Evolutionary conservation across 2,113 vertebrate species (phyloP), one percentile per base, ranked within the genome.

Genomic region (Clarias gariepinus): DNA sequence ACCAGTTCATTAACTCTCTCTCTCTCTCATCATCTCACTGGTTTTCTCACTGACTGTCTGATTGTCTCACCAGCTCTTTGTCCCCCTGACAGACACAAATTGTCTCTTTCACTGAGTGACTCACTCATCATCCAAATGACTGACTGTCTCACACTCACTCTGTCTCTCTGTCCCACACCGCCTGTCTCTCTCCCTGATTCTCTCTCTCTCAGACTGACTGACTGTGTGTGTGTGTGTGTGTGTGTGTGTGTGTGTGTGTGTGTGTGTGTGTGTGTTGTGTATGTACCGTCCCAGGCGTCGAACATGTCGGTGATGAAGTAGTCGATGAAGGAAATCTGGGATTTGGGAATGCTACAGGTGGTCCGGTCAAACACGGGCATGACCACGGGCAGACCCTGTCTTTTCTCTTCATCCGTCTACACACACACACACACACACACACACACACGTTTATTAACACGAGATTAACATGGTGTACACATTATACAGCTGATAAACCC

Each of bases 221-320:
- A 23, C 58, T 23, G 8, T 23, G 1, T 61, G 30, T n/a, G n/a
- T 41, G 58, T 84, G 41, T 69, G 16, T 77, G 25, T 10, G 77
- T 85, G 30, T 41, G 52, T 63, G 74, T 47, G 79, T 74, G 60
- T 28, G 47, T n/a, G n/a, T 41, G 58, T 84, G 41, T 69, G 10
- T 77, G 25, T 5, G 77, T 85, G 30, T 41, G 52, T 63, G 74
- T 47, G 79, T 74, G 60, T n/a, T 68, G 55, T 60, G 1, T 33
- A 30, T 96, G 97, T 95, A 99, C 98, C 97, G n/a, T 99, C 97
- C 98, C 98, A 99, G 64, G 98, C 97, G 80, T 98, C 96, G 87
- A 98, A 99, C 98, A 99, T 99, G 93, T 98, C 97, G 0, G 96
- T 98, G 90, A 99, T 97, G 94, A 99, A 99, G 94, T 99, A 99